These are phyloP conservation scores for Ctenochaetus hawaiiensis DNA, from an alignment of 2,797 vertebrate species.

Conservation along the genomic window DNA sequence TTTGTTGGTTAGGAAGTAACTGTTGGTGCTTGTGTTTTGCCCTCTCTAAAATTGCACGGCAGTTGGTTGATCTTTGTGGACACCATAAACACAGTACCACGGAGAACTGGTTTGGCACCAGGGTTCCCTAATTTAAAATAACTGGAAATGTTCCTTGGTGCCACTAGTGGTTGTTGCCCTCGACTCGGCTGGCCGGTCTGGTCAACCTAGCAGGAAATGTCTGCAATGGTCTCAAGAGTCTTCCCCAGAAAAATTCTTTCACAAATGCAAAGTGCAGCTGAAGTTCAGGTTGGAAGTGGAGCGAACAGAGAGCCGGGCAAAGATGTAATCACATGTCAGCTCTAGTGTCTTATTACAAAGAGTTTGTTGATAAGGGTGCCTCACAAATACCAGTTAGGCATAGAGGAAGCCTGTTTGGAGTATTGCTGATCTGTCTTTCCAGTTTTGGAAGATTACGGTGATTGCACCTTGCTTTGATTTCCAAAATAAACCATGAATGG, in stretches of 20 bases:
- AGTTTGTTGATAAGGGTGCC: conserved; percentile 55
- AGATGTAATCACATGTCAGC: conserved; percentile 61
- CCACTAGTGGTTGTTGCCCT: conserved; percentile 36
- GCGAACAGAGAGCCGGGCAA: conserved; percentile 13
- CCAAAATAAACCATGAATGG: conserved; percentile 38
- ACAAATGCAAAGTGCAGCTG: conserved; percentile 33
- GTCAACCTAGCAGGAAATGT: conserved; percentile 47
- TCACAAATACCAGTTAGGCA: conserved; percentile 38
- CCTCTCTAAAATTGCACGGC: conserved; percentile 43
- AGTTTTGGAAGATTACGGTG: conserved; percentile 4
- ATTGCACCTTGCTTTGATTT: conserved; percentile 52
- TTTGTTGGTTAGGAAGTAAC: conserved; percentile 53
- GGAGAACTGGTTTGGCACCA: conserved; percentile 71
- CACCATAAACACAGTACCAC: conserved; percentile 57
- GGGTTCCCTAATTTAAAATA: conserved; percentile 51
- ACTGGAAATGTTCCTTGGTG: conserved; percentile 49
- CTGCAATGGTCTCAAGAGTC: conserved; percentile 30
- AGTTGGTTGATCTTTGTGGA: conserved; percentile 70
- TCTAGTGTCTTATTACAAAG: conserved; percentile 68
- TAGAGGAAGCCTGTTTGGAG: conserved; percentile 30
- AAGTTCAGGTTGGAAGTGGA: conserved; percentile 49
- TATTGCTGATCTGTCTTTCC: conserved; percentile 18
- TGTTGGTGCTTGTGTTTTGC: conserved; percentile 58
- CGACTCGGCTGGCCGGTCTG: conserved; percentile 13
- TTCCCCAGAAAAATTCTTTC: conserved; percentile 25